Evolutionary conservation across 2,888 invertebrate genomes (phyloP).

Genomic region (Julus scandinavius): DNA sequence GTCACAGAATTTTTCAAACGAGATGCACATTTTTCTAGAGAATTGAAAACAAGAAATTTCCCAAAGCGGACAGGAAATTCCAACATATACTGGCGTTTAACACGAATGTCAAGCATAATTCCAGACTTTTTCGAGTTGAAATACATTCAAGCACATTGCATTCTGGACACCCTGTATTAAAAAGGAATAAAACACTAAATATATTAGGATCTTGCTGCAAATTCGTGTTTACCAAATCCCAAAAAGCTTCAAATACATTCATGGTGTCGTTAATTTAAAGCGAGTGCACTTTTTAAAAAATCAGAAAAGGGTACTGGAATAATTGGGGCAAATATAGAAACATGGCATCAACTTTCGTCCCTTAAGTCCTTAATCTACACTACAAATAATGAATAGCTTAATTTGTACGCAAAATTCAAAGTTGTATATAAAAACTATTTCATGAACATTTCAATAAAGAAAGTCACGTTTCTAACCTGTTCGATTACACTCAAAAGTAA

Average conservation of each 20-base stretch:
- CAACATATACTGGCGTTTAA: no score
- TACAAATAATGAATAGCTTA: neutral
- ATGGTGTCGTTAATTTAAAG: neutral
- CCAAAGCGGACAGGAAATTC: no score
- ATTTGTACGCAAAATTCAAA: neutral
- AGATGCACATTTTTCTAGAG: no score
- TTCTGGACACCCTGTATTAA: neutral
- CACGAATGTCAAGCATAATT: no score
- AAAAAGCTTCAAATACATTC: neutral
- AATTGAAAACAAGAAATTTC: no score
- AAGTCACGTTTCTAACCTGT: neutral
- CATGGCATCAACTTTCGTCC: neutral
- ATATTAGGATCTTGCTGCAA: conserved; percentile 15
- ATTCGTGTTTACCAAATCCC: neutral
- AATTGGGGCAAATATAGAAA: neutral
- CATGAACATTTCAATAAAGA: neutral
- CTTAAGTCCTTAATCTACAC: neutral
- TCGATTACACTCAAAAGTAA: neutral
- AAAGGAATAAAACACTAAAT: neutral
- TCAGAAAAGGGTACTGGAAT: neutral
- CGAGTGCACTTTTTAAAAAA: neutral
- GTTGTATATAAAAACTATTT: conserved; percentile 13
- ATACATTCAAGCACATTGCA: no score
- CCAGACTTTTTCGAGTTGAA: no score
- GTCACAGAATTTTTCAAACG: no score